A percentile compares a stretch with the other conserved stretches of the same genome.
These are phyloP conservation scores for Fulica atra DNA, from an alignment of 2,113 vertebrate genomes.

Conservation along the genomic window DNA sequence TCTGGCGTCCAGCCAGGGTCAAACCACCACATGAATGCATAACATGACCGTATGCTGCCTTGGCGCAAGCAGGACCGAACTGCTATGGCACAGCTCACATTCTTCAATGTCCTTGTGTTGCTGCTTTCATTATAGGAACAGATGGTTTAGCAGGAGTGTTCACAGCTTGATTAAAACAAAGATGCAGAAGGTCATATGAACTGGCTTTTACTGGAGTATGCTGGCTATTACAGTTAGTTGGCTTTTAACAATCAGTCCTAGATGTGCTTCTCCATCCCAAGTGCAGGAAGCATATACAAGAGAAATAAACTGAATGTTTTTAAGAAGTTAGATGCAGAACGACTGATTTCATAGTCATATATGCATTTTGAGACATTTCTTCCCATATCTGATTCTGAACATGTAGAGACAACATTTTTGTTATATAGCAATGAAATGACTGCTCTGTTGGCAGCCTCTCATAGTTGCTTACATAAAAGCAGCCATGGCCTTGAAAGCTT, in stretches of 20 bases:
- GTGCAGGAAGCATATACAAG: neutral
- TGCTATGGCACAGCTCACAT: neutral
- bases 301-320: neutral
- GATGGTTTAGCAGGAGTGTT: slow-evolving; percentile 34
- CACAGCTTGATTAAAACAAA: neutral
- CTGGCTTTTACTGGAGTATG: neutral
- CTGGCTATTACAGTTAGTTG: neutral
- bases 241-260: neutral
- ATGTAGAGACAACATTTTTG: neutral
- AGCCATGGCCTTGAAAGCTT: neutral
- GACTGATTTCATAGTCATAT: neutral
- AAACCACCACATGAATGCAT: neutral
- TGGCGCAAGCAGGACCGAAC: neutral
- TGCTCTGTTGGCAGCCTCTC: neutral
- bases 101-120: neutral
- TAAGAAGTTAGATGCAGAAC: neutral
- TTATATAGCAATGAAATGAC: neutral
- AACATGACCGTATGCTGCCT: neutral
- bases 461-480: neutral
- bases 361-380: neutral
- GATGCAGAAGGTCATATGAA: neutral
- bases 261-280: neutral
- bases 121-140: slow-evolving; percentile 13
- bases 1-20: no score
- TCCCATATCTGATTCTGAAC: neutral